Evolutionary conservation across 1,140 invertebrate genomes (phyloP), one percentile per base, ranked within the genome.

Genomic region (Drosophila bipectinata): DNA sequence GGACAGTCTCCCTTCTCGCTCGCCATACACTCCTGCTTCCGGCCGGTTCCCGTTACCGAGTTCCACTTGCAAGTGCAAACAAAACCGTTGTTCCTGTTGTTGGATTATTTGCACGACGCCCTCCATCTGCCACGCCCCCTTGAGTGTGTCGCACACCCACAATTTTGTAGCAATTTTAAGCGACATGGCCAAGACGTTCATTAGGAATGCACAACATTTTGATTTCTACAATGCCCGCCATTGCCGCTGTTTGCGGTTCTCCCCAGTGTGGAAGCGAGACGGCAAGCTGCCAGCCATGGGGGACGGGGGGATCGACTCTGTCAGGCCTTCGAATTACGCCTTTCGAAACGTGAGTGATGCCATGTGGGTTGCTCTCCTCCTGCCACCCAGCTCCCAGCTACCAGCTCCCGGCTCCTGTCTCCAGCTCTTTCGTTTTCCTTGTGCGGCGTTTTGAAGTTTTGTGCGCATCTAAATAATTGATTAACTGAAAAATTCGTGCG

Each of bases 401-500:
- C 26, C 26, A 6, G 26, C 34, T n/a, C 34, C 21, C 21, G 7
- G 6, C 14, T 21, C 30, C 61, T 39, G 18, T n/a, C 45, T 5
- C 21, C n/a, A 44, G 10, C 62, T 69, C 66, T 69, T 68, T 69
- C 66, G 66, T 56, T 69, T 69, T 69, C 54, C 47, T 67, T 54
- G 61, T 76, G 72, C 49, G 62, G 57, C 74, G 71, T 79, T 84
- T 84, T 87, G 57, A 87, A 88, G 79, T 87, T 84, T 87, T 82
- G 83, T 87, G 82, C 82, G 82, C 82, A 87, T 82, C 82, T 87
- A 87, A 87, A 87, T 87, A 87, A 88, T 88, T 87, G 71, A 87
- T 87, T 76, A 87, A 62, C 78, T 87, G 60, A 79, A 88, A 87
- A 87, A 82, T 79, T 87, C 78, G 83, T 79, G 82, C 62, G 60